phyloP scores from a whole-genome alignment of 2,113 vertebrate species.

The Haliaeetus leucogaster region DNA sequence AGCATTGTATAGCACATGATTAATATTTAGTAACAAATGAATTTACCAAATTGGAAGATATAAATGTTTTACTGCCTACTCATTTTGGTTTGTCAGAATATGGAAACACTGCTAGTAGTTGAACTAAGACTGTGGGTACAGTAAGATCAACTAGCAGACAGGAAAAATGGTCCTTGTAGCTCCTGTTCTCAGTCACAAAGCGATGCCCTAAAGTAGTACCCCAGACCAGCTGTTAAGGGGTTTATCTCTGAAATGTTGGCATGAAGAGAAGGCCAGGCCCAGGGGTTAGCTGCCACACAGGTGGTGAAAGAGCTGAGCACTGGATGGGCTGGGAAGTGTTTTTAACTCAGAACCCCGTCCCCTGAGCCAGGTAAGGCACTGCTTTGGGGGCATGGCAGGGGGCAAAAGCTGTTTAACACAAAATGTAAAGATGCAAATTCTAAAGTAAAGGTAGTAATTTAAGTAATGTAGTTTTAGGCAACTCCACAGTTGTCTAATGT shows the following conservation, averaged over 20 bases:
- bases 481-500: neutral
- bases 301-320: neutral
- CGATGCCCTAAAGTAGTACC: neutral
- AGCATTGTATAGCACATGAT: neutral
- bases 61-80: neutral
- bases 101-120: neutral
- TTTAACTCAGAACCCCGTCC: neutral
- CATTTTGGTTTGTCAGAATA: neutral
- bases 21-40: neutral
- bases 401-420: neutral
- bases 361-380: rapidly evolving
- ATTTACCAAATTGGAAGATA: neutral
- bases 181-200: neutral
- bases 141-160: neutral
- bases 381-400: rapidly evolving
- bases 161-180: neutral
- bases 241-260: neutral
- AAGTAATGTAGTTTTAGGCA: neutral
- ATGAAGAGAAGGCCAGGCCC: neutral
- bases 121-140: neutral
- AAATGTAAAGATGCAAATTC: neutral
- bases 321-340: neutral
- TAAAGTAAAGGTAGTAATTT: neutral
- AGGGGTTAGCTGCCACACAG: neutral
- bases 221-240: neutral